Evolutionary conservation across 2,113 vertebrate species (phyloP).

Genomic region (Procavia capensis): DNA sequence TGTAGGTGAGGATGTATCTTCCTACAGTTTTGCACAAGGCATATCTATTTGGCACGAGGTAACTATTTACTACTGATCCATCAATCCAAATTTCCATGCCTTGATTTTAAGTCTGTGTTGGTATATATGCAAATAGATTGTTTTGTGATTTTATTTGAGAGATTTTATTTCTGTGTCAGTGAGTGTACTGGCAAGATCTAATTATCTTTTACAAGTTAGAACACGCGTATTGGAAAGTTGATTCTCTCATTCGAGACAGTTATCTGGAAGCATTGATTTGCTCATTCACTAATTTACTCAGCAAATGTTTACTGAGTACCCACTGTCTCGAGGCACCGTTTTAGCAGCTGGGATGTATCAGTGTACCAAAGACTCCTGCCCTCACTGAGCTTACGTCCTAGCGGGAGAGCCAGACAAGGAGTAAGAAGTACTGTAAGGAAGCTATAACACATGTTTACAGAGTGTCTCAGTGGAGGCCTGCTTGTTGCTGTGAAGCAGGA

Average conservation of each 20-base stretch:
- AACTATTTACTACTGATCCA: rapidly evolving
- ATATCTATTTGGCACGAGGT: too few species aligned
- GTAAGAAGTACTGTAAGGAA: not conserved
- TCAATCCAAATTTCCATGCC: rapidly evolving
- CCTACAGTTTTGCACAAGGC: not conserved
- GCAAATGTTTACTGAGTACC: not conserved
- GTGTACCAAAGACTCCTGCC: not conserved
- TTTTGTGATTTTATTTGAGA: not conserved
- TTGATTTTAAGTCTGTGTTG: too few species aligned
- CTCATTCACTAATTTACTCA: not conserved
- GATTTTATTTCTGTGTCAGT: not conserved
- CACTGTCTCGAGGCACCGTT: not conserved
- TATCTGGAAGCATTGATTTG: not conserved
- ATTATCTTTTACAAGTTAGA: not conserved
- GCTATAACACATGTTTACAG: not conserved
- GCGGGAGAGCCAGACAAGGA: not conserved
- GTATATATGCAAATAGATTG: not conserved
- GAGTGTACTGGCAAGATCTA: not conserved
- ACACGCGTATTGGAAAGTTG: not conserved
- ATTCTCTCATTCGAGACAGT: not conserved
- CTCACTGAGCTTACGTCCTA: not conserved
- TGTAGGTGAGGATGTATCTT: not conserved
- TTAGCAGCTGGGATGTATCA: not conserved
- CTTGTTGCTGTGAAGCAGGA: too few species aligned
- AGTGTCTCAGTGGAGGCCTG: too few species aligned